Percentiles rank a stretch among this genome's conserved stretches.
These are phyloP conservation scores for Neotoma lepida DNA, from an alignment of 2,113 vertebrate species.

Conservation along the genomic window DNA sequence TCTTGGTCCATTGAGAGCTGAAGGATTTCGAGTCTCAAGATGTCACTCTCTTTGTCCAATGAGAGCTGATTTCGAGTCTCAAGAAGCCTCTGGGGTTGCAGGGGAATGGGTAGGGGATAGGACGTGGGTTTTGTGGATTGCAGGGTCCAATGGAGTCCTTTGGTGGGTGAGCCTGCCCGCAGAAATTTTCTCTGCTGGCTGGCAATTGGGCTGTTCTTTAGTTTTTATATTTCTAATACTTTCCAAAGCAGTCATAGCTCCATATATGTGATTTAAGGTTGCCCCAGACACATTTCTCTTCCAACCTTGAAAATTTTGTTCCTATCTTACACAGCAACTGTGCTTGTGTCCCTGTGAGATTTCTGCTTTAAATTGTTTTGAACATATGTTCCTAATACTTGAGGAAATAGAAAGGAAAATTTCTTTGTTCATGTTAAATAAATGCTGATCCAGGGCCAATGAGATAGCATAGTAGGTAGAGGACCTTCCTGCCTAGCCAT, in stretches of 20 bases:
- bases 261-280: background rate
- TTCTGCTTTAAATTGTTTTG: background rate
- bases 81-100: too few relatives aligned
- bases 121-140: too few relatives aligned
- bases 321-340: background rate
- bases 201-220: too few relatives aligned
- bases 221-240: background rate
- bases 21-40: too few relatives aligned
- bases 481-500: background rate
- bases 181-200: too few relatives aligned
- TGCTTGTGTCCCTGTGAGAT: background rate
- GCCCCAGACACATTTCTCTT: background rate
- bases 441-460: background rate
- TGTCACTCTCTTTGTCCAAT: too few relatives aligned
- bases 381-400: background rate
- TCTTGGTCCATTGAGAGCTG: too few relatives aligned
- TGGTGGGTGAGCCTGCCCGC: too few relatives aligned
- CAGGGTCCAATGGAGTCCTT: too few relatives aligned
- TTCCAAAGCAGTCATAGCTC: background rate
- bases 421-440: background rate
- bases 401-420: background rate
- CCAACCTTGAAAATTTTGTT: background rate
- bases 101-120: too few relatives aligned
- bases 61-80: too few relatives aligned
- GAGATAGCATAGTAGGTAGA: too few relatives aligned